These are phyloP conservation scores for Drosophila funebris DNA, from an alignment of 1,140 invertebrate genomes.

Conservation along the genomic window DNA sequence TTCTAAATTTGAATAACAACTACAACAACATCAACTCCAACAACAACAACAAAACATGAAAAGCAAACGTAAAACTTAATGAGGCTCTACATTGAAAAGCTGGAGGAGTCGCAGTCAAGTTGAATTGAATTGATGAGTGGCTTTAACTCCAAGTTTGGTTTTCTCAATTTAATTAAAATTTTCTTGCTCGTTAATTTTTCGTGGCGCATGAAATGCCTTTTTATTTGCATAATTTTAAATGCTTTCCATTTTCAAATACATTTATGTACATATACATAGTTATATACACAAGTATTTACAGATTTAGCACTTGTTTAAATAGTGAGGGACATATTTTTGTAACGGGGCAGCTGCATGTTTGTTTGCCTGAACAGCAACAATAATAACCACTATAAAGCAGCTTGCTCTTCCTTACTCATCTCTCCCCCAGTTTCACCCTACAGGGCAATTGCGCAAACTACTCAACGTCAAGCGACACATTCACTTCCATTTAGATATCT, in stretches of 20 bases:
- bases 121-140: slow-evolving; percentile 33
- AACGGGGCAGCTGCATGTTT: not conserved
- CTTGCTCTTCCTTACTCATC: not conserved
- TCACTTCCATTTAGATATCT: slow-evolving; percentile 28
- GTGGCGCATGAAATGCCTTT: slow-evolving; percentile 65
- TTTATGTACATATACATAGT: not conserved
- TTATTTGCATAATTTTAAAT: slow-evolving; percentile 71
- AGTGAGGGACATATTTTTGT: not conserved
- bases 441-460: slow-evolving; percentile 52
- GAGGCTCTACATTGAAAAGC: slow-evolving; percentile 55
- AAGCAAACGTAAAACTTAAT: slow-evolving; percentile 74
- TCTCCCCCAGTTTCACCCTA: not conserved
- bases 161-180: slow-evolving; percentile 79
- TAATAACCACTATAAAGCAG: not conserved
- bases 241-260: slow-evolving; percentile 31
- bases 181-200: slow-evolving; percentile 67
- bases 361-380: no score
- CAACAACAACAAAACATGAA: slow-evolving; percentile 24
- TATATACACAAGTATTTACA: slow-evolving; percentile 4
- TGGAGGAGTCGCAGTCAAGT: slow-evolving; percentile 1
- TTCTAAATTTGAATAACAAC: slow-evolving; percentile 73
- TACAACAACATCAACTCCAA: slow-evolving; percentile 56
- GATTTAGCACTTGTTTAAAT: slow-evolving; percentile 15
- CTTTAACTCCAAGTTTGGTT: slow-evolving; percentile 48
- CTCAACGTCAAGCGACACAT: slow-evolving; percentile 20